A percentile compares a stretch with the other conserved stretches of the same genome.
phyloP scores from a whole-genome alignment of 2,113 vertebrate genomes.

The Colius striatus region DNA sequence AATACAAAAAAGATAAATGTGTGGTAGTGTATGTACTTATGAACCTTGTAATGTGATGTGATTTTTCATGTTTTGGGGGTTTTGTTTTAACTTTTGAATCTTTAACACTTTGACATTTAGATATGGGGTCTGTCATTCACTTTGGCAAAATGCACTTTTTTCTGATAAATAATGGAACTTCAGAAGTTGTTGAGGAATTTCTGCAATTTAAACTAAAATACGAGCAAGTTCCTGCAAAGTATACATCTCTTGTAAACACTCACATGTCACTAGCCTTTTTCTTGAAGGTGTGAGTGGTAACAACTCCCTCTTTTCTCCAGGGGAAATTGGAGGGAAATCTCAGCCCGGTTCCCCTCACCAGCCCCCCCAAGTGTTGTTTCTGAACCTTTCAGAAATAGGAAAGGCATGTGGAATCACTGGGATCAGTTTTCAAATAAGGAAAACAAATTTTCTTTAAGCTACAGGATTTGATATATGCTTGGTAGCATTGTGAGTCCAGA shows the following conservation, averaged over 20 bases:
- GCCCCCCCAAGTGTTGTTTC: background rate
- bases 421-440: background rate
- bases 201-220: background rate
- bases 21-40: background rate
- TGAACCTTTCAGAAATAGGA: background rate
- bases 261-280: background rate
- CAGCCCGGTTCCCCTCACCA: background rate
- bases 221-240: background rate
- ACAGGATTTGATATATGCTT: background rate
- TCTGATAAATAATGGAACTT: background rate
- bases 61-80: background rate
- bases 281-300: background rate
- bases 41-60: background rate
- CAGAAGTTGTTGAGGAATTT: background rate
- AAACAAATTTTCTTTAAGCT: background rate
- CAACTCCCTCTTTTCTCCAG: background rate
- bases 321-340: background rate
- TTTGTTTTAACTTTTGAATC: background rate
- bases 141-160: background rate
- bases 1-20: background rate
- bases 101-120: background rate
- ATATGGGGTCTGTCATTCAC: background rate
- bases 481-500: background rate
- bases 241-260: background rate
- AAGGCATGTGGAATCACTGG: background rate